Evolutionary conservation across 2,888 invertebrate genomes (phyloP).

Genomic region (Pardosa pseudoannulata): DNA sequence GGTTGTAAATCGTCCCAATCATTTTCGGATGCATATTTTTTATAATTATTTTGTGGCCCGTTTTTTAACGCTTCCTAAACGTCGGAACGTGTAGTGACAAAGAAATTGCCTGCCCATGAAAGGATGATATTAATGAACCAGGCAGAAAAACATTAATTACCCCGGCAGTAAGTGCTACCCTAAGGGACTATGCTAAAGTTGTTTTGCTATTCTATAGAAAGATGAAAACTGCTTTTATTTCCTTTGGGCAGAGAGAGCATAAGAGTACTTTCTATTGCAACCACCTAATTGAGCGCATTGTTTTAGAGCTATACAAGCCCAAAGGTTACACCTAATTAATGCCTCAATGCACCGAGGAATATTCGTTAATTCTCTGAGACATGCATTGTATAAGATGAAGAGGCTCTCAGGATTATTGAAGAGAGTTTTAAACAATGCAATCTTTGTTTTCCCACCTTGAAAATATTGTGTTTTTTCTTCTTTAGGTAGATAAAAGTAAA

Average conservation of each 20-base stretch:
- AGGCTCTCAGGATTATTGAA: too few relatives aligned
- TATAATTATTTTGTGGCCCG: slow-evolving; percentile 20
- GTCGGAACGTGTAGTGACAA: slow-evolving; percentile 38
- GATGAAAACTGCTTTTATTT: slow-evolving; percentile 10
- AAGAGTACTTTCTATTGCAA: background rate
- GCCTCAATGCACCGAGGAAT: background rate
- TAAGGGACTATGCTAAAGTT: slow-evolving; percentile 16
- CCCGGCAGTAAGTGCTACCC: slow-evolving; percentile 14
- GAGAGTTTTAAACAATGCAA: too few relatives aligned
- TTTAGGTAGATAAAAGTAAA: too few relatives aligned
- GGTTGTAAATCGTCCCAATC: slow-evolving; percentile 30
- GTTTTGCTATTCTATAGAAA: slow-evolving; percentile 1
- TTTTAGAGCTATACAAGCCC: background rate
- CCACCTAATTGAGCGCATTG: slow-evolving; percentile 2
- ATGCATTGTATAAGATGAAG: too few relatives aligned
- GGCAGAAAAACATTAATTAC: slow-evolving; percentile 47
- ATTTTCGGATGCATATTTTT: slow-evolving; percentile 28
- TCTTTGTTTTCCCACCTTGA: too few relatives aligned
- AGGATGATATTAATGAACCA: slow-evolving; percentile 61
- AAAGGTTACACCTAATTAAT: slow-evolving; percentile 12
- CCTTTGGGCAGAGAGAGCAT: background rate
- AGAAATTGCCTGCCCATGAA: slow-evolving; percentile 53
- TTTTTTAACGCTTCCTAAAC: slow-evolving; percentile 14
- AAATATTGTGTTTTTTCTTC: too few relatives aligned
- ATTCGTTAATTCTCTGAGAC: too few relatives aligned